Base-by-base conservation (phyloP, 2,888 invertebrate species). In the Drosophila multiciliata region DNA sequence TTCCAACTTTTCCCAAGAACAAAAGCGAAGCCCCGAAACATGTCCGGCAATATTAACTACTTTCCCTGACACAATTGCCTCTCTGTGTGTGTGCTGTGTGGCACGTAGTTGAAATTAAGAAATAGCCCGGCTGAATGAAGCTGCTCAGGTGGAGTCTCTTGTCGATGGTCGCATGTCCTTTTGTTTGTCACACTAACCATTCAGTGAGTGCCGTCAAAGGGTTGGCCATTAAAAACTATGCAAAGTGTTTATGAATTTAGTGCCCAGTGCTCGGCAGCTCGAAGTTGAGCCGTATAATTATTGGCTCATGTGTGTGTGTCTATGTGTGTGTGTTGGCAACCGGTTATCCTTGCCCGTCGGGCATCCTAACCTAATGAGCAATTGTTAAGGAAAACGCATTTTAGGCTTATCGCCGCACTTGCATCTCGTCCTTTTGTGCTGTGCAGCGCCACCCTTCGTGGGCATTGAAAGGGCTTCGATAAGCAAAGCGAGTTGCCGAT, bases 221-320 rank as follows among this genome's bases (percentile, higher is more conserved):
- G 72, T 83, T 78, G 73, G 68, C 68, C 68, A 59, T 78, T 75
- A 75, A 73, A 72, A 83, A 85, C 83, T 89, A 90, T 89, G 80
- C 81, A 89, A 91, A 91, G 90, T 90, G 88, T 90, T 91, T 91
- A 88, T 86, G 87, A 88, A 84, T 87, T 82, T 88, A 87, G 82
- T 85, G 82, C 73, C 45, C 8, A n/a, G 29, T 29, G 61, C 57
- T 52, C 45, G 50, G 20, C 32, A 55, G 45, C 45, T 45, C 45
- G 45, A 45, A 23, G 69, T 23, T 11, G 29, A 42, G 62, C 69
- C 65, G 23, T 60, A 66, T 89, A 87, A 89, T 89, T 89, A 83
- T 82, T 73, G 82, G 59, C 82, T 20, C 54, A 36, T 78, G 83
- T 78, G 82, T 73, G 64, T 69, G 36, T 61, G 61, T 80, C 82